A percentile compares a stretch with the other conserved stretches of the same genome.
phyloP scores from a whole-genome alignment of 1,140 invertebrate species.

The Drosophila varians region DNA sequence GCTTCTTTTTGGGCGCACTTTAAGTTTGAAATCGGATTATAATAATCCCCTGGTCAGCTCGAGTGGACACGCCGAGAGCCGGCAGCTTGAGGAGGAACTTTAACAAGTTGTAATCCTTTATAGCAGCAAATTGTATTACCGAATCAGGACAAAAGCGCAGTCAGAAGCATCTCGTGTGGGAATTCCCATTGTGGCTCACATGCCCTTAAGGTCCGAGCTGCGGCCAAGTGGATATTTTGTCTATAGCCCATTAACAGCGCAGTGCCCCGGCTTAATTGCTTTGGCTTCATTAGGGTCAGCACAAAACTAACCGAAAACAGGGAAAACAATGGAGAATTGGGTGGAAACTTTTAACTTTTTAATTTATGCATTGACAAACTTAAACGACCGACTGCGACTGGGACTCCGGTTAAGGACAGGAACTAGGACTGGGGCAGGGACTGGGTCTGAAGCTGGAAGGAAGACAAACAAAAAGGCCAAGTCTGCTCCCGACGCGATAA shows the following conservation, averaged over 20 bases:
- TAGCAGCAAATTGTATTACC: constrained; percentile 61
- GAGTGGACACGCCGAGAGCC: constrained; percentile 15
- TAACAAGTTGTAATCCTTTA: constrained; percentile 68
- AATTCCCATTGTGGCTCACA: constrained; percentile 15
- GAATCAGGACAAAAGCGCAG: not conserved
- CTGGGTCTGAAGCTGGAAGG: too few relatives aligned
- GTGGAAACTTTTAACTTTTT: constrained; percentile 61
- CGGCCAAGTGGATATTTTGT: constrained; percentile 4
- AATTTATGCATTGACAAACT: constrained; percentile 81
- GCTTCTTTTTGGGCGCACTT: constrained; percentile 27
- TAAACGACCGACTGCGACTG: constrained; percentile 23
- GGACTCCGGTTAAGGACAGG: too few relatives aligned
- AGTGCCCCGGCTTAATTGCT: constrained; percentile 59
- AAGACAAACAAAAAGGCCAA: constrained; percentile 47
- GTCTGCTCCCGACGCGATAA: constrained; percentile 50
- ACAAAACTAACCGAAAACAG: constrained; percentile 12
- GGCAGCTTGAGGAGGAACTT: constrained; percentile 17
- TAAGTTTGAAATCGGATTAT: constrained; percentile 74
- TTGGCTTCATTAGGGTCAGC: constrained; percentile 67
- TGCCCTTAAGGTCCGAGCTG: constrained; percentile 1
- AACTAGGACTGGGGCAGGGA: too few relatives aligned
- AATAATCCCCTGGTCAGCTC: constrained; percentile 62
- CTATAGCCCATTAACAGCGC: constrained; percentile 45
- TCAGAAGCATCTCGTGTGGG: constrained; percentile 18
- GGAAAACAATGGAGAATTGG: constrained; percentile 31